phyloP scores from a whole-genome alignment of 30 jellyfish, hydroid and myxozoan genomes.

The Sanderia malayensis region DNA sequence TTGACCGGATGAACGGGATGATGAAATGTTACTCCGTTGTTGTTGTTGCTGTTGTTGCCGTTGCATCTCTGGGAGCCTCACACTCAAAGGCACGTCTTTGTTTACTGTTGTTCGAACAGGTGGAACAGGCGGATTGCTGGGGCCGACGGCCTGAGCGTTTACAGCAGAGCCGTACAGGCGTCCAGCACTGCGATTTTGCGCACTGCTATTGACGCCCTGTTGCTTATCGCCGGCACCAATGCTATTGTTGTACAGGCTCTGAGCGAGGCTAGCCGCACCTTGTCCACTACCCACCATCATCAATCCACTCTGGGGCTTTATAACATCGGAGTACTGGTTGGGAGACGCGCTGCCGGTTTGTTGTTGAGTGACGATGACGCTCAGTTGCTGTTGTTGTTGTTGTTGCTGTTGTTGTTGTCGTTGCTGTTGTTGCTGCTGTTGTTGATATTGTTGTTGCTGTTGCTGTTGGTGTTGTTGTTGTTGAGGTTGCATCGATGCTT shows the following conservation, averaged over 20 bases:
- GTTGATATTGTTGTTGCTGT: too few relatives aligned
- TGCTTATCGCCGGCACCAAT: neutral
- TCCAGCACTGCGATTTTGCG: neutral
- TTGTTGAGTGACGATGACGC: constrained; percentile 10
- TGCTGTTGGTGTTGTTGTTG: constrained; percentile 36
- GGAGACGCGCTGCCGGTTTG: constrained; percentile 10
- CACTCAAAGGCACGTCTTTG: neutral
- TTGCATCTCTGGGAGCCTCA: neutral
- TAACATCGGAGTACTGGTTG: constrained; percentile 29
- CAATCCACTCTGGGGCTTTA: constrained; percentile 12
- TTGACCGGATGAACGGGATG: too few relatives aligned
- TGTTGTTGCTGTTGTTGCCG: neutral
- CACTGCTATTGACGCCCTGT: neutral
- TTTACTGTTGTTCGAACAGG: neutral
- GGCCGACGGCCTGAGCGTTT: neutral
- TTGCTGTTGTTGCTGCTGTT: too few relatives aligned
- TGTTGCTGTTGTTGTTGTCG: too few relatives aligned
- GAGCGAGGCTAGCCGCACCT: neutral
- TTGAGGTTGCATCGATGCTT: constrained; percentile 37
- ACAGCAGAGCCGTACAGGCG: too few relatives aligned
- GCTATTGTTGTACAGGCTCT: neutral
- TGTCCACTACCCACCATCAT: neutral
- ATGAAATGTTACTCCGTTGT: too few relatives aligned
- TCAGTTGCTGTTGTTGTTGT: too few relatives aligned
- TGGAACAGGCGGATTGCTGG: too few relatives aligned